Percentiles rank a stretch among this genome's conserved stretches.
phyloP scores from a whole-genome alignment of 2,113 vertebrate species.

The Cariama cristata region DNA sequence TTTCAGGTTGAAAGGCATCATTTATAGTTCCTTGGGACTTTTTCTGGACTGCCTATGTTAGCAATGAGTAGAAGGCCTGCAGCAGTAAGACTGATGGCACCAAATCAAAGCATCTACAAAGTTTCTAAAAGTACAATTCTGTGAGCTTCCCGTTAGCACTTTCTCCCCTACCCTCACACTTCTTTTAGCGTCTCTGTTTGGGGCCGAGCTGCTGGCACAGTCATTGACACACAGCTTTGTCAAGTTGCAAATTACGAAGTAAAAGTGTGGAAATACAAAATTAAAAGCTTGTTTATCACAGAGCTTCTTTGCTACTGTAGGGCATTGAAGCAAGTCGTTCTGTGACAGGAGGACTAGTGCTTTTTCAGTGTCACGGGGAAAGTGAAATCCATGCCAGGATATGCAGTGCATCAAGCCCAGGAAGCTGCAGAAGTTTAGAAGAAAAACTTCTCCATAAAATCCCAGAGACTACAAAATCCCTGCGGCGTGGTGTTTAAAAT shows the following conservation, averaged over 20 bases:
- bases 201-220: neutral
- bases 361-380: neutral
- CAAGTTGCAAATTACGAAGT: neutral
- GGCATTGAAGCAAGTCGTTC: neutral
- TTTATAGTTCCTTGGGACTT: neutral
- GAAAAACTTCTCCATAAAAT: neutral
- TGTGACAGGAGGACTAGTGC: neutral
- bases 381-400: neutral
- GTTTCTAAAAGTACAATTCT: neutral
- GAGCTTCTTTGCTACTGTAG: neutral
- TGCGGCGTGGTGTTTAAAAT: neutral
- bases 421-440: neutral
- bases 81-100: neutral
- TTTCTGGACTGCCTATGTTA: neutral
- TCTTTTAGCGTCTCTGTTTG: neutral
- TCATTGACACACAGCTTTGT: neutral
- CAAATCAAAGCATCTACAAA: conserved; percentile 23
- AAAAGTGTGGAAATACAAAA: neutral
- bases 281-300: conserved; percentile 8
- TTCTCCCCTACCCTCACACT: neutral
- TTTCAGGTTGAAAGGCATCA: neutral
- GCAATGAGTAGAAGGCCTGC: neutral
- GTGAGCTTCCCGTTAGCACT: neutral
- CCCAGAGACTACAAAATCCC: neutral
- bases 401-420: neutral